Percentiles rank a stretch among this genome's conserved stretches.
Conservation (phyloP, 1,140 invertebrate species). For the Penaeus vannamei region DNA sequence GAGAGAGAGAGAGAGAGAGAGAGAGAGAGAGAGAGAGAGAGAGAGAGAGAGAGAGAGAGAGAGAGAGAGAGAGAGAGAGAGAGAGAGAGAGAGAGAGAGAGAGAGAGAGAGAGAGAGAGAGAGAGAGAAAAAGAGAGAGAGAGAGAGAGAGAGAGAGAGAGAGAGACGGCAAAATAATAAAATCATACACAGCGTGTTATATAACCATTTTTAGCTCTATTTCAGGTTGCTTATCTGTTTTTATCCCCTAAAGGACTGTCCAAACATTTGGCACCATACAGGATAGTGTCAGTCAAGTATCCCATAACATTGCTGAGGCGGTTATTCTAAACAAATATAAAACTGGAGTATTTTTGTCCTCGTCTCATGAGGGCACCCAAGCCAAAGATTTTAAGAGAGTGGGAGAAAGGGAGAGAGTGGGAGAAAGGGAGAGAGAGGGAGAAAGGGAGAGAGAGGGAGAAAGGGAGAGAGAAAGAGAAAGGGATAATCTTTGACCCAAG, state of each 20-base stretch:
- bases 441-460: constrained; percentile 1
- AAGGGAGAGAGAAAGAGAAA: not conserved
- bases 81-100: not conserved
- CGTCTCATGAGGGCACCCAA: not conserved
- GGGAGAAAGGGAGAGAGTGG: constrained; percentile 6
- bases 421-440: constrained; percentile 11
- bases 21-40: not conserved
- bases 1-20: not conserved
- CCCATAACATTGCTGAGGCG: not conserved
- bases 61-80: not conserved
- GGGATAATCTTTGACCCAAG: not conserved
- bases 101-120: not conserved
- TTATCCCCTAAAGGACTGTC: too few species aligned
- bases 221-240: too few species aligned
- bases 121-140: constrained; percentile 19
- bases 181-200: not conserved
- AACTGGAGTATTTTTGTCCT: too few species aligned
- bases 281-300: not conserved
- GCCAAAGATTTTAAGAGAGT: too few species aligned
- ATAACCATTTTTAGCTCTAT: too few species aligned
- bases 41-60: not conserved
- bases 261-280: too few species aligned
- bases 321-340: not conserved
- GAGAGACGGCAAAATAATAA: not conserved
- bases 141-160: constrained; percentile 1